Evolutionary conservation across 2,888 invertebrate genomes (phyloP).

Genomic region (Lithophane semibrunnea): DNA sequence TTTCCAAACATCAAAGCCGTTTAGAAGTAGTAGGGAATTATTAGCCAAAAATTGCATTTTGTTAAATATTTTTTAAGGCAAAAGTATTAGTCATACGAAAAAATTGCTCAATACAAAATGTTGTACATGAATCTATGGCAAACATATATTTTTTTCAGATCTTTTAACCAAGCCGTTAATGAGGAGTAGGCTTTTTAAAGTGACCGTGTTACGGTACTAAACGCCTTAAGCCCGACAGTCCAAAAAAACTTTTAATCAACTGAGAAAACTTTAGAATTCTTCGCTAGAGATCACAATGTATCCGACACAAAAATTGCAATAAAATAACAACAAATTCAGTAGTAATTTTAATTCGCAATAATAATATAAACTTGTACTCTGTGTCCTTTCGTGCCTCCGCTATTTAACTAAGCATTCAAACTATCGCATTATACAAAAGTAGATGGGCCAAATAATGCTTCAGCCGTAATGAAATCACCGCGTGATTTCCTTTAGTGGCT

Average conservation of each 20-base stretch:
- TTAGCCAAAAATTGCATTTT: too few species aligned
- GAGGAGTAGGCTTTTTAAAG: too few species aligned
- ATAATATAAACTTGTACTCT: constrained; percentile 20
- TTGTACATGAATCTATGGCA: too few species aligned
- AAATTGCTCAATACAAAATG: too few species aligned
- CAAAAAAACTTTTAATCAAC: neutral
- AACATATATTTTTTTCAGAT: too few species aligned
- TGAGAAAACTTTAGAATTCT: neutral
- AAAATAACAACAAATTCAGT: constrained; percentile 28
- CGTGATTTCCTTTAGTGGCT: constrained; percentile 62
- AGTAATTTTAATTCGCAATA: constrained; percentile 26
- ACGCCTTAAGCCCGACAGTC: too few species aligned
- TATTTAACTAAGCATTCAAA: constrained; percentile 58
- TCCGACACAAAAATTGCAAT: constrained; percentile 6
- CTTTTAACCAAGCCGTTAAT: too few species aligned
- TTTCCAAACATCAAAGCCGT: too few species aligned
- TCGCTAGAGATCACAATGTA: neutral
- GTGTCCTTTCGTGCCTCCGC: constrained; percentile 25
- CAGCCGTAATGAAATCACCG: constrained; percentile 58
- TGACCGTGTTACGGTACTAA: too few species aligned
- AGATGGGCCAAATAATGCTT: constrained; percentile 52
- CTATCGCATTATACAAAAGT: constrained; percentile 47
- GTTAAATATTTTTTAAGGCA: too few species aligned
- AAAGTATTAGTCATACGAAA: too few species aligned
- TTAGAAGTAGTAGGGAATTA: too few species aligned